Evolutionary conservation across 2,113 vertebrate species (phyloP), one percentile per base, ranked within the genome.

Genomic region (Illadopsis cleaveri): DNA sequence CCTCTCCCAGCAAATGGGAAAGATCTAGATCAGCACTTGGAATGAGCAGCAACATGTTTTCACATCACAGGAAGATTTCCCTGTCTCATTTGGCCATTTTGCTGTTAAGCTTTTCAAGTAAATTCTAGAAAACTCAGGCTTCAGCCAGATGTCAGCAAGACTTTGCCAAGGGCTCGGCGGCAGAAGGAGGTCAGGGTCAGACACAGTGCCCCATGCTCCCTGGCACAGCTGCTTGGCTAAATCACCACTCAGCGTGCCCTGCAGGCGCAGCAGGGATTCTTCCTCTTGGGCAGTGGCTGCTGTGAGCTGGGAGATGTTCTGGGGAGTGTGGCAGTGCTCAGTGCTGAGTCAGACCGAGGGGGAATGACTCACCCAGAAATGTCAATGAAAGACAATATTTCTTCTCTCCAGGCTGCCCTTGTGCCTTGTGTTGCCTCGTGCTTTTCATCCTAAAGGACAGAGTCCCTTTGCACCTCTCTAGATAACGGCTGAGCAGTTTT

Each of bases 331-430:
- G 65, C 50, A 54, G 57, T 0, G 1, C 85, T 79, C 12, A 1
- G 68, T 37, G 86, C 92, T 93, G 93, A 96, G 83, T 93, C 90
- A 95, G 82, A 83, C 23, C 0, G 0, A 68, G 28, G 48, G 38
- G 57, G 47, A 75, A 60, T 93, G 90, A 96, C 77, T 93, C 92
- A 91, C 71, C 62, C 71, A 90, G 48, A 61, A 83, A 68, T 33
- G 11, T 86, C 89, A 90, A 13, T 33, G 71, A 30, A 78, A 90
- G 79, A 65, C 1, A 10, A 3, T 65, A 45, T 85, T 93, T 89
- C 64, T 81, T 44, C 51, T 93, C 69, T 71, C n/a, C 80, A 53
- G 33, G 42, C 72, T 92, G 86, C 51, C 60, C 94, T 91, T 88
- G 58, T 50, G 35, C 69, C 24, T 82, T 66, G 38, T n/a, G 61